Base-by-base conservation (phyloP, 2,113 vertebrate species). In the Meriones unguiculatus region DNA sequence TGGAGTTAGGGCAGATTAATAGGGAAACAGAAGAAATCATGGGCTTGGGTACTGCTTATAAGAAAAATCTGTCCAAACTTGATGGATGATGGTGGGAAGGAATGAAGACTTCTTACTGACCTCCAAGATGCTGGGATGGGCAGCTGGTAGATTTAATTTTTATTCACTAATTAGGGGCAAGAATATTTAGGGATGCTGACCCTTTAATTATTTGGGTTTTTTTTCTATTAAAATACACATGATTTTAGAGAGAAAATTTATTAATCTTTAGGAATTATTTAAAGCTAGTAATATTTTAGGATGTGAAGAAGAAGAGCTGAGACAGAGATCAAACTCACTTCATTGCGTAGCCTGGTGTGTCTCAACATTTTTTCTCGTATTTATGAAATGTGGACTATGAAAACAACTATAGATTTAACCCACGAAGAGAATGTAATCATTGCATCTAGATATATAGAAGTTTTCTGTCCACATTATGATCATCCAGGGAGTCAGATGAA, bases 191-290 rank as follows among this genome's bases (percentile, higher is more conserved):
- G n/a, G 46, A 46, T 46, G 46, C 46, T 46, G 46, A 46, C 46
- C 46, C 46, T 46, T 46, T 46, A 46, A 46, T 46, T 46, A 46
- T 46, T 46, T 46, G 46, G 38, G 18, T 67, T 93, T 96, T 52
- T 93, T 97, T 92, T 24, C 17, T 80, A 81, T 95, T 89, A 80
- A 75, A 94, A 85, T 93, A 25, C 7, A 54, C 3, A 4, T 89
- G 57, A 87, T 70, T 82, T 92, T 89, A 14, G 77, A 91, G 28
- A 84, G 28, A 35, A 72, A 93, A 87, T 75, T 90, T 12, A 41
- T 91, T 75, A 94, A 95, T 4, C 4, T 75, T 81, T 64, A 87
- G 46, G 67, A 81, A 22, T 7, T 89, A 41, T 89, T 72, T 87
- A 87, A 81, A 95, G 38, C 72, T 59, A 18, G 20, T n/a, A 32